Conservation (phyloP, 2,888 invertebrate genomes). For the Ctena decussata region DNA sequence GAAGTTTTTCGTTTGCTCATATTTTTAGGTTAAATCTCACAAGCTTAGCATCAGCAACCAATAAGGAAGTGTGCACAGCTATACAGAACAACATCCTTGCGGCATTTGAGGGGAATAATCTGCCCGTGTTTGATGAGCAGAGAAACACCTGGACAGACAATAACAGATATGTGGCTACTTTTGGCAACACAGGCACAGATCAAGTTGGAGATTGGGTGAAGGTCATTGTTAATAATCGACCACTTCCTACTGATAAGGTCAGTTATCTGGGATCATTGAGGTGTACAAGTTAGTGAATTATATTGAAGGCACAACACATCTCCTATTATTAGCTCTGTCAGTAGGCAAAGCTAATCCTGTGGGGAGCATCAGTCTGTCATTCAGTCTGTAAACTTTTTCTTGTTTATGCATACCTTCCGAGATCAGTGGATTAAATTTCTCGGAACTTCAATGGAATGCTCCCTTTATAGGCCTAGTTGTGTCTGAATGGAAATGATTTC, state of each 20-base stretch:
- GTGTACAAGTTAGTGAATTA: too few relatives aligned
- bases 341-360: too few relatives aligned
- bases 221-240: conserved; percentile 68
- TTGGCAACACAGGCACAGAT: conserved; percentile 81
- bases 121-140: conserved; percentile 16
- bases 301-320: too few relatives aligned
- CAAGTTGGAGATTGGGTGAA: conserved; percentile 85
- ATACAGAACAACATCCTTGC: conserved; percentile 76
- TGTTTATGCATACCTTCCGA: too few relatives aligned
- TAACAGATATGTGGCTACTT: conserved; percentile 82
- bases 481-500: too few relatives aligned
- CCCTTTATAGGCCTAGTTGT: too few relatives aligned
- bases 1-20: not conserved
- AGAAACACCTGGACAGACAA: conserved; percentile 52
- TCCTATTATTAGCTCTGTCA: too few relatives aligned
- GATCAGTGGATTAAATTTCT: too few relatives aligned
- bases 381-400: too few relatives aligned
- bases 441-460: too few relatives aligned
- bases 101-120: conserved; percentile 73
- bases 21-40: conserved; percentile 73
- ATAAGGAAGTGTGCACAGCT: conserved; percentile 67
- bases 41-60: conserved; percentile 42
- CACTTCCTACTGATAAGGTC: conserved; percentile 38
- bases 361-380: too few relatives aligned
- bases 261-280: too few relatives aligned